Conservation (phyloP, 2,797 vertebrate genomes). For the Artibeus lituratus region DNA sequence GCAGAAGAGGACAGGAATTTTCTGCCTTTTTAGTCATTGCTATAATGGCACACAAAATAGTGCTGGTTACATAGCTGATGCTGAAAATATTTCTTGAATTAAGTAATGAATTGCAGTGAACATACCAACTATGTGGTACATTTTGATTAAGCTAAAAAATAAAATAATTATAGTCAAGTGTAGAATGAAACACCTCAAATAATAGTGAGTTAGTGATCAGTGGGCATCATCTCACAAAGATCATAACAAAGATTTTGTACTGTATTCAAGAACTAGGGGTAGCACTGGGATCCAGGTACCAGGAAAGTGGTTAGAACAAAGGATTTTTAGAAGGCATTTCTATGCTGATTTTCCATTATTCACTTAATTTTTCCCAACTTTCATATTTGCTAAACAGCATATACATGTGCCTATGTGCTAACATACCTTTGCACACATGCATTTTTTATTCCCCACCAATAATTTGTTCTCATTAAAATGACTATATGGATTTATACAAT, state of each 20-base stretch:
- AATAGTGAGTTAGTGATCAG: not conserved
- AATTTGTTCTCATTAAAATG: not conserved
- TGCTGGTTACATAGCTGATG: not conserved
- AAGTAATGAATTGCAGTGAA: not conserved
- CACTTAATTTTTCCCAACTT: not conserved
- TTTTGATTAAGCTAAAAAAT: not conserved
- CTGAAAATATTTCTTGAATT: not conserved
- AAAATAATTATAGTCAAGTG: not conserved
- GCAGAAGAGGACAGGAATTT: not conserved
- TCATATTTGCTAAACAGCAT: not conserved
- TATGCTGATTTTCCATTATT: not conserved
- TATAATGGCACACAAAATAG: not conserved
- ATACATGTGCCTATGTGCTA: not conserved
- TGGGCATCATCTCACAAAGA: not conserved
- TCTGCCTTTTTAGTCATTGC: not conserved
- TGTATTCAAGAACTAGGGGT: not conserved
- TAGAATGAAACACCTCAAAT: not conserved
- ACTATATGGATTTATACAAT: constrained; percentile 10
- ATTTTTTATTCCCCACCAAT: not conserved
- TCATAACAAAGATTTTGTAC: not conserved
- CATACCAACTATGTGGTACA: not conserved
- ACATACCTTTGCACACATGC: not conserved
- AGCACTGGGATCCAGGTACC: not conserved
- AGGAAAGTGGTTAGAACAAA: not conserved
- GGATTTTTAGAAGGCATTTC: not conserved